Base-by-base conservation (phyloP, 2,888 invertebrate genomes). In the Peribatodes rhomboidaria region DNA sequence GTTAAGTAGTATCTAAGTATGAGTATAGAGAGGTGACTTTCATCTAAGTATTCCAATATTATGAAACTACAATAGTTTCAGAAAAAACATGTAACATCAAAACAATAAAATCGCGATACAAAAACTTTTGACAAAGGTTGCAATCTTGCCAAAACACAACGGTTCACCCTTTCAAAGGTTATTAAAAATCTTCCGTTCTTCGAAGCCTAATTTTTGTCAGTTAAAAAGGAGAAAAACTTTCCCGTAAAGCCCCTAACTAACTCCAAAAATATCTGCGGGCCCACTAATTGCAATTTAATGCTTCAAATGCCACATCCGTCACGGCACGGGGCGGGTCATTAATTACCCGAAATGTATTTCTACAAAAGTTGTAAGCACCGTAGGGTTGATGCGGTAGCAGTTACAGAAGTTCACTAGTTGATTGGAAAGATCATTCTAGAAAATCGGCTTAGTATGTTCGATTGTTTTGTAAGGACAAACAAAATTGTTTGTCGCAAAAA, bases 271-370 rank as follows among this genome's bases (percentile, higher is more conserved):
- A 61, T 57, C 57, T 54, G 47, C 44, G 27, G 54, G 46, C 42
- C n/a, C 46, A 53, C 63, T 72, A 70, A 72, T 72, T 68, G 67
- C 70, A 54, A 65, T 63, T 68, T 67, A 69, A 69, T 65, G 67
- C 71, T 56, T 65, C 60, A 65, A 65, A 56, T 50, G 55, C 22
- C 56, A 65, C 60, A 65, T 60, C 65, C 50, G 65, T 60, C 65
- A 54, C 50, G 59, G 57, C 14, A 31, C 35, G 18, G 50, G 55
- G 20, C 46, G 46, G 46, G 56, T 47, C 60, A 60, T 65, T 65
- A 65, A 65, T 65, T 65, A 65, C 60, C 55, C 50, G 27, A 65
- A 65, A 65, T 56, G 65, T 65, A 59, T 60, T 60, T 65, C 60
- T 56, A 56, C 55, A 56, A 60, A 65, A 56, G 52, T 65, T 60